These are phyloP conservation scores for Brachyptera risi DNA, from an alignment of 2,888 invertebrate species.

Conservation along the genomic window DNA sequence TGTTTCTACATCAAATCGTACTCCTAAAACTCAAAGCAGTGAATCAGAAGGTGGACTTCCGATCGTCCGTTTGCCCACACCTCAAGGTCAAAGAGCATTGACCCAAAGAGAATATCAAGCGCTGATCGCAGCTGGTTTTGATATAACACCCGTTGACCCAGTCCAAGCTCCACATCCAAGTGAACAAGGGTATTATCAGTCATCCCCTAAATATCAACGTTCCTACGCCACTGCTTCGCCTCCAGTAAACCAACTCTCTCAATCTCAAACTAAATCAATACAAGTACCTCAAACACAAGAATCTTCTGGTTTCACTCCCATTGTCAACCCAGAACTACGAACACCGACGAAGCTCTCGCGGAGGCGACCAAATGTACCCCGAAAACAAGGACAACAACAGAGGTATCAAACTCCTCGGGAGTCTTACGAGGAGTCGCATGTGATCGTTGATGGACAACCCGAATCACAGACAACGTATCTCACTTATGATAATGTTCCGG, in stretches of 20 bases:
- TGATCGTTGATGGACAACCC: neutral
- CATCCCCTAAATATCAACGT: constrained; percentile 26
- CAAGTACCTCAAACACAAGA: neutral
- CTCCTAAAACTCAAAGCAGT: neutral
- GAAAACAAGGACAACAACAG: neutral
- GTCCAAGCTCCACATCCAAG: neutral
- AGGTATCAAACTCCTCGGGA: too few relatives aligned
- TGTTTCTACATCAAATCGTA: constrained; percentile 24
- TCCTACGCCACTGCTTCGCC: constrained; percentile 27
- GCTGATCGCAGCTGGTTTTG: constrained; percentile 32
- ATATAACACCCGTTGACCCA: constrained; percentile 25
- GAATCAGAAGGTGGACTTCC: constrained; percentile 23
- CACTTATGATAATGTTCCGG: constrained; percentile 24
- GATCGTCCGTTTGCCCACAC: constrained; percentile 31
- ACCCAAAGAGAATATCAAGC: constrained; percentile 32
- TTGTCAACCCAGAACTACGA: too few relatives aligned
- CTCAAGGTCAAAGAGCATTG: constrained; percentile 32
- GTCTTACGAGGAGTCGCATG: neutral
- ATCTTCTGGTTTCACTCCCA: neutral
- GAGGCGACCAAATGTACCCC: too few relatives aligned
- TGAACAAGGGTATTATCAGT: constrained; percentile 3
- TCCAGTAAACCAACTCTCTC: constrained; percentile 16
- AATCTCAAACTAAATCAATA: constrained; percentile 2
- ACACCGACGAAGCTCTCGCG: constrained; percentile 10
- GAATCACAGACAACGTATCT: constrained; percentile 5